Evolutionary conservation across 2,113 vertebrate genomes (phyloP), one percentile per base, ranked within the genome.

Genomic region (Equus przewalskii): DNA sequence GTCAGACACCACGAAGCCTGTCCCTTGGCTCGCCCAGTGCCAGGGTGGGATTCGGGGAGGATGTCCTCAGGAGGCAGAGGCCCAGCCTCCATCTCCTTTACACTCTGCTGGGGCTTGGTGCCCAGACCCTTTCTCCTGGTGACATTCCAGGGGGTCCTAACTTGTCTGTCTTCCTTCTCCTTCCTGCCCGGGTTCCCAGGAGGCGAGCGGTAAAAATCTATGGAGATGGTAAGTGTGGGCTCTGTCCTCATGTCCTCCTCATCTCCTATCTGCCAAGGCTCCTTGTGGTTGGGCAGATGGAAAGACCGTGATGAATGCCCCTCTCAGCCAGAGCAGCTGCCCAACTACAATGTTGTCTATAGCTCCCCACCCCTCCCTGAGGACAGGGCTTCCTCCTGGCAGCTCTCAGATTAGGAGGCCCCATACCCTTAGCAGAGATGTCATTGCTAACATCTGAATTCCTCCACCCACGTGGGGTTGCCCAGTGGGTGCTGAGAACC

Each of bases 141-240:
- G 86, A 26, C 54, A 30, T 18, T 51, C 46, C 28, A 49, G 73
- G 85, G 76, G 9, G 1, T 91, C 54, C 85, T 97, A 95, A 96
- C 81, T 82, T 60, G 10, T 84, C 41, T 97, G 88, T 97, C 69
- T 95, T 97, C 83, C 81, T 97, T 97, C 89, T 91, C 82, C 72
- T 95, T 95, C 88, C 44, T 75, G 76, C 88, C 87, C 33, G 69
- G 88, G 6, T 76, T 90, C 87, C 85, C 79, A 98, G 98, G 94
- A 97, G 92, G 75, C 96, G 83, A 96, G 96, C 93, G 75, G 58
- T 97, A 92, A 96, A 67, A 69, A 67, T 97, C 93, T 98, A 95
- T 3, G 75, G 97, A 96, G 93, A 90, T 9, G 98, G 98, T 98
- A 62, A 96, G 98, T 97, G 54, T 65, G 56, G 51, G 44, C 70